Base-by-base conservation (phyloP, 2,797 vertebrate species). In the Liparis tanakae region DNA sequence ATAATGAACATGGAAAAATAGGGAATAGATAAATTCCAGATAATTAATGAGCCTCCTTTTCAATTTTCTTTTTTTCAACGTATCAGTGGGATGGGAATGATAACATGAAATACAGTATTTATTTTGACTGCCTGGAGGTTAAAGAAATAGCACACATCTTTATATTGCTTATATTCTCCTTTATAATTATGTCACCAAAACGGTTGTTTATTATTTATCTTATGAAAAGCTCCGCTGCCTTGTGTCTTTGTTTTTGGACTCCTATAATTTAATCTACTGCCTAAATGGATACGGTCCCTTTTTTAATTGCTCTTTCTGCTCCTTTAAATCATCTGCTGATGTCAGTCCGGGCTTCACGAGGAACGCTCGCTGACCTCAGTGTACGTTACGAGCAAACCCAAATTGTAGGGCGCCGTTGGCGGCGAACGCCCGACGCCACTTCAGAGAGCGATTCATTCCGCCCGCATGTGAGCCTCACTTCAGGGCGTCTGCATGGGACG, bases 391-490 rank as follows among this genome's bases (percentile, higher is more conserved):
- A 72, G 67, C 67, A 62, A 61, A 76, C 72, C 56, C 44, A 84
- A 80, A 87, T 83, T 83, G 69, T 17, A 78, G 79, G 59, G 66
- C 72, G 83, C 48, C 48, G 56, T 2, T 62, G 66, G 74, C 25
- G 68, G 34, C 25, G 67, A 68, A 83, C 25, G 1, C 72, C 64
- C 43, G 72, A 54, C 48, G 41, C 67, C 62, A 67, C 76, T 79
- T 83, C 74, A 71, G 77, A 80, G 56, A 30, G 61, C 58, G 72
- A 81, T 60, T 76, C 78, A 72, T 63, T 5, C 6, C 36, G 76
- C 87, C 78, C 87, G 86, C 74, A 76, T 87, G 84, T 76, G 53
- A 82, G 79, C 62, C 56, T 22, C 78, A 72, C 53, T 76, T 90
- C 79, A 83, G 74, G 46, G 54, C 39, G 14, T 60, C 74, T 56